These are phyloP conservation scores for Plectus sambesii DNA, from an alignment of 1,140 invertebrate genomes.

Conservation along the genomic window DNA sequence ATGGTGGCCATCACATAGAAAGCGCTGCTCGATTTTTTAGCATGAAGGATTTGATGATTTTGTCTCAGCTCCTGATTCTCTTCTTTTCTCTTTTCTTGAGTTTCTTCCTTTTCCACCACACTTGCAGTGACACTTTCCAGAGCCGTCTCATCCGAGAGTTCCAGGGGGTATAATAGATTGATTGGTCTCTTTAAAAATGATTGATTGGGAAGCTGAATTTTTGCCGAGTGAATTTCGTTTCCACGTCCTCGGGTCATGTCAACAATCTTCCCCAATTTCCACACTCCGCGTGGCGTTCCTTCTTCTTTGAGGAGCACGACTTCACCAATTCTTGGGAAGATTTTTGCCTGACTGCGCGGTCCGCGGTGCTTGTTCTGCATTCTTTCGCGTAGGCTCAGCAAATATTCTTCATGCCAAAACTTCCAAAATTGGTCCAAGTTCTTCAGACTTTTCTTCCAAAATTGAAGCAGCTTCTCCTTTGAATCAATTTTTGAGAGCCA, in stretches of 20 bases:
- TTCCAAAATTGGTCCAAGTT: not conserved
- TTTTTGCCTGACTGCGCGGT: not conserved
- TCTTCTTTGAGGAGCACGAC: not conserved
- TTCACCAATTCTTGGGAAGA: not conserved
- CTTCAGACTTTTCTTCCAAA: not conserved
- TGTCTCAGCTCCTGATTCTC: no score
- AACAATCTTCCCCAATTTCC: conserved; percentile 1
- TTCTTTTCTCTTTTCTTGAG: no score
- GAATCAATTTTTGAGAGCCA: not conserved
- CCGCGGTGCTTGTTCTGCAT: not conserved
- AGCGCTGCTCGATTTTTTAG: no score
- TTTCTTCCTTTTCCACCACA: no score
- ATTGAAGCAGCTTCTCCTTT: not conserved
- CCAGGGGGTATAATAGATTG: not conserved
- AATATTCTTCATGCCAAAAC: not conserved
- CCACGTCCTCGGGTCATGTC: not conserved
- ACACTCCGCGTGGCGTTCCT: not conserved
- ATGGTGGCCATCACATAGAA: no score
- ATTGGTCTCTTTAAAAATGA: not conserved
- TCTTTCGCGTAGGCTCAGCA: not conserved
- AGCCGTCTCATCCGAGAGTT: not conserved
- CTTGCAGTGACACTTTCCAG: no score
- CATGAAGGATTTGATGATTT: no score
- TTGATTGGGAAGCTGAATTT: not conserved
- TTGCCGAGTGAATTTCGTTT: not conserved